A percentile compares a stretch with the other conserved stretches of the same genome.
phyloP scores from a whole-genome alignment of 2,888 invertebrate species.

The Aleiodes alternator region DNA sequence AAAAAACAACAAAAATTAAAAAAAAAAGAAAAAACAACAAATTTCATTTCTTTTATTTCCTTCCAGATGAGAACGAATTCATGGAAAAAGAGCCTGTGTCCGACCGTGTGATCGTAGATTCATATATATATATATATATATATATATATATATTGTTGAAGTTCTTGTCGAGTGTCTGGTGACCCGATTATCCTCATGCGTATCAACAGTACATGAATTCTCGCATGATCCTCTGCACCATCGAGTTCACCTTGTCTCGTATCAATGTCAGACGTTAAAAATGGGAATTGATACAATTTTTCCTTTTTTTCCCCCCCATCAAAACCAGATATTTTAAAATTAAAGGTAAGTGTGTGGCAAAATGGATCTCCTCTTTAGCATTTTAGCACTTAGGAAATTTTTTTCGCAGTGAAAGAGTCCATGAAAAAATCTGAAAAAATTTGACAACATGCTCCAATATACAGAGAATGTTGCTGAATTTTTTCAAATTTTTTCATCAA shows the following conservation, averaged over 20 bases:
- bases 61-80: background rate
- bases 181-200: conserved; percentile 64
- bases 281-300: conserved; percentile 3
- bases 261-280: conserved; percentile 2
- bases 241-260: conserved; percentile 30
- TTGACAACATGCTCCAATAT: too few relatives aligned
- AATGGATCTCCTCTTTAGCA: too few relatives aligned
- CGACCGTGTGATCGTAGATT: conserved; percentile 36
- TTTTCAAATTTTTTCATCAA: too few relatives aligned
- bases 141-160: conserved; percentile 46
- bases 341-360: background rate
- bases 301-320: background rate
- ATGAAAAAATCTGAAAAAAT: too few relatives aligned
- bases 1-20: background rate
- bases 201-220: conserved; percentile 28
- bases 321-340: background rate
- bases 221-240: conserved; percentile 9
- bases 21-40: too few relatives aligned
- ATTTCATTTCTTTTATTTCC: background rate
- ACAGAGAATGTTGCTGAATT: too few relatives aligned
- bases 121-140: too few relatives aligned
- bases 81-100: background rate
- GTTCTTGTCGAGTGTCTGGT: conserved; percentile 67
- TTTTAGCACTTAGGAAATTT: too few relatives aligned
- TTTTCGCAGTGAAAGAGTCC: too few relatives aligned